Percentiles rank a stretch among this genome's conserved stretches.
These are phyloP conservation scores for Halisarca cf. caerulea DNA, from an alignment of 37 sponge, comb jelly and placozoan species.

Conservation along the genomic window DNA sequence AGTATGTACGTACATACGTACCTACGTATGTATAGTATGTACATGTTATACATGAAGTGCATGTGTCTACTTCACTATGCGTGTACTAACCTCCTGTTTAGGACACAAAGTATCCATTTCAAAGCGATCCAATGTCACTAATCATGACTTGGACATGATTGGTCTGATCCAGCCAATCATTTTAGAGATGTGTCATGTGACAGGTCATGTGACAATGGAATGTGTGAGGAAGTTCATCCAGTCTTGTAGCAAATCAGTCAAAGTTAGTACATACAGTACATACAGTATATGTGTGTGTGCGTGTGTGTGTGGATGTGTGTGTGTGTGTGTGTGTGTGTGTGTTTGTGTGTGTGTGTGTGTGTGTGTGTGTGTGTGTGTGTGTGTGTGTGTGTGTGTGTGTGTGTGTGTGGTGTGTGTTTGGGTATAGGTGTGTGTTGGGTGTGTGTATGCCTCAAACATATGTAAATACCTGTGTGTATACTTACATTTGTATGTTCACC, in stretches of 20 bases:
- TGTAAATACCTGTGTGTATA: too few species aligned
- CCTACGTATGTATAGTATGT: not conserved
- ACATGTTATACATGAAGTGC: not conserved
- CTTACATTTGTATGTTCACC: not conserved
- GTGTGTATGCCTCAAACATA: too few species aligned
- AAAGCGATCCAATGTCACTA: not conserved
- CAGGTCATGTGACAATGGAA: not conserved
- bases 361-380: not conserved
- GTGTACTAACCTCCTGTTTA: not conserved
- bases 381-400: too few species aligned
- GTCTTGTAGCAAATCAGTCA: not conserved
- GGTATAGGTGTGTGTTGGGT: too few species aligned
- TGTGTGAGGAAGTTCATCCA: not conserved
- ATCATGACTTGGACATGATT: not conserved
- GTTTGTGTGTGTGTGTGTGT: not conserved
- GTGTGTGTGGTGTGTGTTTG: not conserved
- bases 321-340: too few species aligned
- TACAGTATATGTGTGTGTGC: not conserved
- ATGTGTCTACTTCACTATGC: not conserved
- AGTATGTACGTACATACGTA: constrained; percentile 14
- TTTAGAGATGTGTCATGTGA: constrained; percentile 1
- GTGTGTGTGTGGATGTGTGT: not conserved
- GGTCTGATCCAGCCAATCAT: not conserved
- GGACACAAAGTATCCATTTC: not conserved
- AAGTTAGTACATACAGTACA: not conserved